Percentiles rank a stretch among this genome's conserved stretches.
These are phyloP conservation scores for Muscicapa striata DNA, from an alignment of 2,797 vertebrate genomes.

Conservation along the genomic window DNA sequence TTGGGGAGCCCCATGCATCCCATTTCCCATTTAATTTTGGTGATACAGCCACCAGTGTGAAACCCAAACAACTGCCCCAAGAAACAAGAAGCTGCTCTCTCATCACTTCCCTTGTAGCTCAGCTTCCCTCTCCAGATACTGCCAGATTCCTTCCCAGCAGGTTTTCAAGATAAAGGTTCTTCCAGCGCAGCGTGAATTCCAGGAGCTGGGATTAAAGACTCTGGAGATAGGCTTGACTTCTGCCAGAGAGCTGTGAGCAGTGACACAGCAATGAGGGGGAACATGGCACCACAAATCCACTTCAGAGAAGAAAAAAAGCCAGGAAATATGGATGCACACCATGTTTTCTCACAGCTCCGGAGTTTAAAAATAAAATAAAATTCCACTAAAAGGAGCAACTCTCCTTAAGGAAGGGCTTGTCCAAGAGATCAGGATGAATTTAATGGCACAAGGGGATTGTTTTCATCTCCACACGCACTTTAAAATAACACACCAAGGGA, in stretches of 20 bases:
- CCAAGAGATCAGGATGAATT: rapidly evolving
- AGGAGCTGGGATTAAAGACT: neutral
- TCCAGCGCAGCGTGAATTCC: rapidly evolving
- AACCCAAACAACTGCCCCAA: neutral
- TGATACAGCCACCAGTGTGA: neutral
- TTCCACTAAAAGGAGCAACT: neutral
- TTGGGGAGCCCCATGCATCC: rapidly evolving
- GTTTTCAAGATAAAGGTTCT: neutral
- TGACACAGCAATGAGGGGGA: neutral
- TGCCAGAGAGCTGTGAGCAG: neutral
- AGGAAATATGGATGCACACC: neutral
- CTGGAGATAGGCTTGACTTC: neutral
- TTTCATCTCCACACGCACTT: neutral
- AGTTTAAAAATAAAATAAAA: neutral
- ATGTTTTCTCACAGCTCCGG: rapidly evolving
- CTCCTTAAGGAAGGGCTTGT: neutral
- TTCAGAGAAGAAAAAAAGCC: neutral
- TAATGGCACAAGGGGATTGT: neutral
- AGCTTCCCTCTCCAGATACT: neutral
- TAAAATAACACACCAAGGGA: neutral
- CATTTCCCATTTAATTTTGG: neutral
- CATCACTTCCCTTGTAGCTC: neutral
- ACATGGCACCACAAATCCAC: neutral
- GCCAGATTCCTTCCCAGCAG: neutral
- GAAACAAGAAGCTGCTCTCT: neutral